Evolutionary conservation across 2,113 vertebrate genomes (phyloP).

Genomic region (Chloropsis cyanopogon): DNA sequence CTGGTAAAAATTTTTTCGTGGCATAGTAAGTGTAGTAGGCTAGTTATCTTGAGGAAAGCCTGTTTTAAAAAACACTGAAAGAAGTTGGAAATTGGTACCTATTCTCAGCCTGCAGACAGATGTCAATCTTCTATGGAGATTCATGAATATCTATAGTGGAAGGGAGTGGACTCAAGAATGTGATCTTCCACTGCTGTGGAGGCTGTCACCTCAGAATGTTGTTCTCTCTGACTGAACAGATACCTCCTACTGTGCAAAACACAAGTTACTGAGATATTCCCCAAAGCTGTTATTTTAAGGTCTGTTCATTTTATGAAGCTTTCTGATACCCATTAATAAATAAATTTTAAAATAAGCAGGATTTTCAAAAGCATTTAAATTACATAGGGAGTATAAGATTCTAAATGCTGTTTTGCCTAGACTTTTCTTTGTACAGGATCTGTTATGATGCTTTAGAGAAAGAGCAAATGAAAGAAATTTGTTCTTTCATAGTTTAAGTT

Average conservation of each 20-base stretch:
- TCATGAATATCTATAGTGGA: neutral
- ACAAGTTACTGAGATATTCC: neutral
- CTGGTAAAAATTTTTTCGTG: neutral
- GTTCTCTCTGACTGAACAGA: neutral
- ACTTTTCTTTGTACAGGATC: neutral
- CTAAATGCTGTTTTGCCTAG: neutral
- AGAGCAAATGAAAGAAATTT: neutral
- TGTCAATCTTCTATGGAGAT: rapidly evolving
- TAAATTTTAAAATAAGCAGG: neutral
- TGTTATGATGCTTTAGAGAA: neutral
- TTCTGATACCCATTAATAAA: neutral
- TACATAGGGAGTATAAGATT: neutral
- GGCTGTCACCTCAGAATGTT: neutral
- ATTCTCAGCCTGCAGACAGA: neutral
- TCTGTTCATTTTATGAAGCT: neutral
- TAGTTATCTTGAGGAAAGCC: neutral
- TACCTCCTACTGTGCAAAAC: neutral
- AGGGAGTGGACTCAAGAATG: neutral
- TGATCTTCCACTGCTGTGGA: neutral
- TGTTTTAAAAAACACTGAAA: neutral
- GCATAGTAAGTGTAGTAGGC: neutral
- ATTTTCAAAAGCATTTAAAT: neutral
- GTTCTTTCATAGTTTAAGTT: neutral
- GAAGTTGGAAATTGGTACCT: neutral
- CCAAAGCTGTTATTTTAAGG: neutral